phyloP scores from a whole-genome alignment of 2,888 invertebrate species.

The Protodeltote pygarga region DNA sequence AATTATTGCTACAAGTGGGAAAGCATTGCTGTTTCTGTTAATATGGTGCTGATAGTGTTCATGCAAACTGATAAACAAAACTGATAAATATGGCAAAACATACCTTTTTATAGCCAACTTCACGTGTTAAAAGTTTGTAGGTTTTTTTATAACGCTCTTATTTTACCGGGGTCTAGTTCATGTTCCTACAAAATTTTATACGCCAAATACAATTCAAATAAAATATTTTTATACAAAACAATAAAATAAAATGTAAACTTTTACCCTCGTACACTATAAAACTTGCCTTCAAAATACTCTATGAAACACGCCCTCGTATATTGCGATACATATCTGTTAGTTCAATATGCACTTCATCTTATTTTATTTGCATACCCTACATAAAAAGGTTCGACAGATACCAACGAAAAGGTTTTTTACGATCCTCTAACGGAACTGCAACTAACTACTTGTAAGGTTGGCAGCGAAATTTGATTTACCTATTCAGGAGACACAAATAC shows the following conservation, averaged over 20 bases:
- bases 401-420: constrained; percentile 18
- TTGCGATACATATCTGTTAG: constrained; percentile 10
- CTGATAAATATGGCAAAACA: constrained; percentile 8
- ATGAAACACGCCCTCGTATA: background rate
- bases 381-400: constrained; percentile 22
- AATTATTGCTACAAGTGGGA: too few relatives aligned
- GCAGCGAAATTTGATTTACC: too few relatives aligned
- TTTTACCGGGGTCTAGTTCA: too few relatives aligned
- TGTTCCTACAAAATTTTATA: too few relatives aligned
- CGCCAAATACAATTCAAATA: too few relatives aligned
- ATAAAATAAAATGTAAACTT: constrained; percentile 7
- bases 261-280: background rate
- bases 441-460: constrained; percentile 6
- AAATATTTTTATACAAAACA: background rate
- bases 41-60: too few relatives aligned
- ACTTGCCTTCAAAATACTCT: background rate
- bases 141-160: too few relatives aligned
- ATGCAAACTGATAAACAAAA: too few relatives aligned
- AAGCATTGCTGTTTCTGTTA: too few relatives aligned
- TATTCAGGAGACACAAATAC: too few relatives aligned
- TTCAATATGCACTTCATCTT: constrained; percentile 35
- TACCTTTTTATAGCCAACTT: too few relatives aligned
- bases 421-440: constrained; percentile 6
- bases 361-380: constrained; percentile 28
- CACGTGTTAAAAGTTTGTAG: too few relatives aligned